Evolutionary conservation across 2,888 invertebrate species (phyloP), one percentile per base, ranked within the genome.

Genomic region (Leptinotarsa juncta): DNA sequence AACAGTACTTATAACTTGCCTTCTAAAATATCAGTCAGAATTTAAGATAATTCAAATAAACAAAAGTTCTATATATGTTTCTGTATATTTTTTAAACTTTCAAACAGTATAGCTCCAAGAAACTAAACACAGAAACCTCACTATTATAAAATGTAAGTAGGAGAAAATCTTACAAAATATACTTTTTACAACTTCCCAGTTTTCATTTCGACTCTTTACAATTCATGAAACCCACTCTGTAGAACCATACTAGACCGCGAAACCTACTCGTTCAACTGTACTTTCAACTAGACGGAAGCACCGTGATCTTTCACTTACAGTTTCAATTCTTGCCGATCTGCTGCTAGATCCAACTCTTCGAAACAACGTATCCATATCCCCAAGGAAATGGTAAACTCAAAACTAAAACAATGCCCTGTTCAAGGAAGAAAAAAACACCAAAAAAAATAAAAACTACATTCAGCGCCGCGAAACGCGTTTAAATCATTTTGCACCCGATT

Each of bases 361-460:
- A 10, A 42, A 12, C 62, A n/a, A 50, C 23, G 18, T 70, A 70
- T 70, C 70, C 70, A 62, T 60, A 65, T 26, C 67, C 62, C 60
- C 67, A 62, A 62, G 32, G 15, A n/a, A 62, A 48, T n/a, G 32
- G 15, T 32, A 18, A 72, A 72, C 48, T 68, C 72, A 60, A 73
- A 67, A 67, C 67, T 67, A 62, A 68, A 70, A 50, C 53, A 32
- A 50, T 62, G 72, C 3, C 20, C 10, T 10, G 42, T 42, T 62
- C 18, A 74, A 70, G 70, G 66, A 73, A 74, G 62, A 32, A 71
- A 71, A 72, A 74, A 74, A 70, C 71, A 73, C 73, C 71, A 60
- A 67, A 77, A 26, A n/a, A 77, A 77, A 77, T 75, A 77, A 77
- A 77, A 75, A 75, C 66, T 70, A 72, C 71, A 77, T 75, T 75